These are phyloP conservation scores for Marmota flaviventris DNA, from an alignment of 2,113 vertebrate species.

Conservation along the genomic window DNA sequence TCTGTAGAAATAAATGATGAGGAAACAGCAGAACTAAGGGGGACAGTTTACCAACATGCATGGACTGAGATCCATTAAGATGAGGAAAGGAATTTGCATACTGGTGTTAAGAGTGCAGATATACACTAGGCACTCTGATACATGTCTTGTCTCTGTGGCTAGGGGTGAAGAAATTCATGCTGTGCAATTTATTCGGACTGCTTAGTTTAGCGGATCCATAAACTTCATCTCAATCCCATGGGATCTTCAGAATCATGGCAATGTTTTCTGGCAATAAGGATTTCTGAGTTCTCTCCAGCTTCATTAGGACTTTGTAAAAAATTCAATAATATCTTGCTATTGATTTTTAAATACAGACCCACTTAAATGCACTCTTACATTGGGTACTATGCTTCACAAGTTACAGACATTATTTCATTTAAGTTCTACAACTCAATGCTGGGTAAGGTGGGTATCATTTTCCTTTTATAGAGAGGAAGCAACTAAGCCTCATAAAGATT, in stretches of 20 bases:
- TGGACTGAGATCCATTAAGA: neutral
- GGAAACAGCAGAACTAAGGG: neutral
- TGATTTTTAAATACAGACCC: neutral
- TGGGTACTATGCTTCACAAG: neutral
- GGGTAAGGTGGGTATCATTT: neutral
- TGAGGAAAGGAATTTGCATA: neutral
- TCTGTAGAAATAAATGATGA: neutral
- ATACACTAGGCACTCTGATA: fast-evolving
- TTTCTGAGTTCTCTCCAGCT: neutral
- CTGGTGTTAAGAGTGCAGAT: fast-evolving
- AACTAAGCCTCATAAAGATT: neutral
- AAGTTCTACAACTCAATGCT: neutral
- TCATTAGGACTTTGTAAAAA: neutral
- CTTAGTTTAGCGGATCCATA: neutral
- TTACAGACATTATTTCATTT: neutral
- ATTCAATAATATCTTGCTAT: neutral
- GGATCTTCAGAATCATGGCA: neutral
- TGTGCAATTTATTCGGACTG: neutral
- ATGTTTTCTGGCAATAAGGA: neutral
- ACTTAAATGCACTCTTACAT: neutral
- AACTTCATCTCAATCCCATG: neutral
- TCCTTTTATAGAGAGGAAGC: neutral
- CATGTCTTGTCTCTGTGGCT: neutral
- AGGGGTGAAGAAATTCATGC: neutral
- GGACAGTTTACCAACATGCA: neutral